Evolutionary conservation across 2,113 vertebrate genomes (phyloP), one percentile per base, ranked within the genome.

Genomic region (Phycodurus eques): DNA sequence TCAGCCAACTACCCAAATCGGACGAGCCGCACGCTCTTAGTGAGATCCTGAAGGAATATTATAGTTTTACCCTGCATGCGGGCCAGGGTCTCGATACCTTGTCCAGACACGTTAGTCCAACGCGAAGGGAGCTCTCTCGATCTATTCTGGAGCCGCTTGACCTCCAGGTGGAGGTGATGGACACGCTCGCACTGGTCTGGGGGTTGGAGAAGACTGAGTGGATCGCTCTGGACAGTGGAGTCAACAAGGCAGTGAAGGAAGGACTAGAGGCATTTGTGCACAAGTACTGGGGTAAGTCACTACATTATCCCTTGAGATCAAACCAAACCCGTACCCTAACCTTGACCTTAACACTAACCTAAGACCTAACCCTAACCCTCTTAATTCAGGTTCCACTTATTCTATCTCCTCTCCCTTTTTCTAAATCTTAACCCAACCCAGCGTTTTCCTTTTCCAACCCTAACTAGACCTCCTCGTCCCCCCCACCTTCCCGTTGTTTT

Each of bases 211-310:
- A 80, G 4, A 92, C 89, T 0, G 83, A 92, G 42, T 90, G 90
- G 90, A 88, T 92, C 27, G 78, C 83, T 22, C 11, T 57, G 56
- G 90, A 90, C 75, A 80, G 77, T 2, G 87, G 81, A 4, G 72
- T 81, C 61, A 89, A 92, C 57, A 93, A 94, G 79, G 87, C 69
- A 0, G 91, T 94, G 20, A 77, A n/a, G 0, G 69, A 63, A 2
- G 95, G 93, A 0, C 67, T 93, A 5, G 72, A 78, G 71, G 88
- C 88, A 33, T 98, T 98, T 90, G 88, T 67, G 0, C 79, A 92
- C 35, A 81, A 71, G 9, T 98, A 94, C 70, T 86, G 95, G 69
- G 94, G 96, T 98, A 84, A 90, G 83, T 43, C 51, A 53, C 68
- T n/a, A 70, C 12, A 33, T 1, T 33, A 60, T 17, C 27, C 13